Base-by-base conservation (phyloP, 2,797 vertebrate species). In the Alectoris magna region DNA sequence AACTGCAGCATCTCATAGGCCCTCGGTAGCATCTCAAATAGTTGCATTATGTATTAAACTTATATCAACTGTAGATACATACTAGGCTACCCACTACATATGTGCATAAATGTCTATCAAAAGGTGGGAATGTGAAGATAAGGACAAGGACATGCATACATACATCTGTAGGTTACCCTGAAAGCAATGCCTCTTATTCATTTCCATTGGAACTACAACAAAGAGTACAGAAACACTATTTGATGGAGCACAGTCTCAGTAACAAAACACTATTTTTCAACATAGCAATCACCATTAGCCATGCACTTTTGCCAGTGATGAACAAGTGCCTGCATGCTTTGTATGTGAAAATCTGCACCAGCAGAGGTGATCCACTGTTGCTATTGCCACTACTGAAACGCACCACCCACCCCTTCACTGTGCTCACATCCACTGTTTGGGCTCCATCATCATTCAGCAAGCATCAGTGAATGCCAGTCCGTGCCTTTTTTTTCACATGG, bases 81-180 rank as follows among this genome's bases (percentile, higher is more conserved):
- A 16, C 44, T 63, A 81, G 29, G 2, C 6, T 62, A 71, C 15
- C 16, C 46, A 9, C 26, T 51, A 26, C 8, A 21, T 11, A 7
- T 0, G 0, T 31, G 2, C 23, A 11, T 21, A 66, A 53, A 69
- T 44, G 34, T n/a, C 17, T 29, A 36, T 4, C 5, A 9, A 17
- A 9, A 34, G 12, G 2, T 3, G 14, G 7, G 29, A 51, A 8
- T 39, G 43, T 21, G 38, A 1, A 6, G 74, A 14, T 10, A 24
- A 16, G 38, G 0, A 0, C 26, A 46, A 14, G 48, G 9, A n/a
- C 6, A 17, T 22, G 16, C 31, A 56, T 56, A 19, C 4, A 21
- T 15, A 39, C 27, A 29, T 31, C 29, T 6, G 11, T 31, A 56
- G 29, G 18, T n/a, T 18, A 21, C 29, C 31, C 18, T 12, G 53